Base-by-base conservation (phyloP, 2,888 invertebrate genomes). In the Scaeva pyrastri region DNA sequence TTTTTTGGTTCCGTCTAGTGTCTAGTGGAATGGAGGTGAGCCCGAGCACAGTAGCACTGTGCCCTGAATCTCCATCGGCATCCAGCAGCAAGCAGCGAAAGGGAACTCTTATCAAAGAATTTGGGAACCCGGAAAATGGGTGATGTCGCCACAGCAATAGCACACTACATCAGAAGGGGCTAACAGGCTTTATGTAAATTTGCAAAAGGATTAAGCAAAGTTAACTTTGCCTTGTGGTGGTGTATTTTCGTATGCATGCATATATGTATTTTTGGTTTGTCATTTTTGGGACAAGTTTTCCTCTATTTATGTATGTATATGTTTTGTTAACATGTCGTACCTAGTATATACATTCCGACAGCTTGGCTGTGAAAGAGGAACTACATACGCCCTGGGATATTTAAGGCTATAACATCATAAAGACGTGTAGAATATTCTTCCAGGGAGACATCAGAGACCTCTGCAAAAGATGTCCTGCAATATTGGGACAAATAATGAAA, bases 101-200 rank as follows among this genome's bases (percentile, higher is more conserved):
- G 36, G 31, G 31, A 66, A 66, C 36, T 48, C 48, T 66, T 48
- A 48, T 66, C 66, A 66, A 48, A 16, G 19, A 39, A 64, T 31
- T 31, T 16, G 19, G 45, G 48, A 48, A 45, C 64, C 19, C 31
- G 64, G 48, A 66, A 23, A 48, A 31, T 31, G 8, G 0, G 8
- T 66, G 11, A 21, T 48, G 48, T 12, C 19, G 14, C 48, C 16
- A 66, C 16, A 4, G 19, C 48, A 66, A 48, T n/a, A n/a, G n/a
- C n/a, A n/a, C n/a, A n/a, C n/a, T n/a, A n/a, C n/a, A n/a, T n/a
- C n/a, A n/a, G n/a, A n/a, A n/a, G n/a, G n/a, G n/a, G n/a, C n/a
- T n/a, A 66, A 66, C 48, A 48, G 48, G 31, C 66, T 36, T 16
- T 66, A 75, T 75, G 74, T 56, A 75, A 75, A 75, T 75, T 75